These are phyloP conservation scores for Syngnathus rostellatus DNA, from an alignment of 2,797 vertebrate species.

Conservation along the genomic window DNA sequence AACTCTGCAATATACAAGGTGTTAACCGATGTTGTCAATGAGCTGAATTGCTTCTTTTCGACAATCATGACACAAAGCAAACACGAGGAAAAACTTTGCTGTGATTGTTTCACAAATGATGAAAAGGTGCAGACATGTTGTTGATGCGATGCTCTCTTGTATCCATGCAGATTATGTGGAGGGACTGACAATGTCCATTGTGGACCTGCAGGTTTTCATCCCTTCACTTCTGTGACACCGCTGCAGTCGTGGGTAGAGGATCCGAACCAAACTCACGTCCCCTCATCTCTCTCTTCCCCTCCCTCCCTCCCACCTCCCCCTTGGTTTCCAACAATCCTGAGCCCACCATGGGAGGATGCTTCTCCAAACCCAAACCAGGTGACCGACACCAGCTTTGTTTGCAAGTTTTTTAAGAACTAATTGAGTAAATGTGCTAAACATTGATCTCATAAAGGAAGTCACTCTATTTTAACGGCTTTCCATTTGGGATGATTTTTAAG, in stretches of 20 bases:
- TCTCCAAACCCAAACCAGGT: conserved; percentile 95
- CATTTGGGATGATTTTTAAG: neutral
- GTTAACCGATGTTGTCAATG: conserved; percentile 56
- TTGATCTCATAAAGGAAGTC: neutral
- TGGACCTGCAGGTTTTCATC: conserved; percentile 56
- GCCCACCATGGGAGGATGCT: conserved; percentile 87
- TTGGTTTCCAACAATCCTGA: conserved; percentile 52
- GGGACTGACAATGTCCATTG: conserved; percentile 66
- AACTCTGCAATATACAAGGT: conserved; percentile 54
- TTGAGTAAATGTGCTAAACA: too few species aligned
- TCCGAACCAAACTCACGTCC: conserved; percentile 46
- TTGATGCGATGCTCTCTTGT: conserved; percentile 7
- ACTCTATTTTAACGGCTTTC: neutral
- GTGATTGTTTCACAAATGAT: neutral
- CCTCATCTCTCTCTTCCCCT: conserved; percentile 20
- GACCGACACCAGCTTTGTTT: conserved; percentile 15
- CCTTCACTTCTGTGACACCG: conserved; percentile 46
- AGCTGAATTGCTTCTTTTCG: conserved; percentile 41
- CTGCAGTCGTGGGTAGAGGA: conserved; percentile 42
- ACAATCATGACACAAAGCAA: conserved; percentile 19
- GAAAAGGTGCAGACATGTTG: neutral
- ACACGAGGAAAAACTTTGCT: neutral
- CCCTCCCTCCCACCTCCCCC: conserved; percentile 21
- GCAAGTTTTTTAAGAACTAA: neutral
- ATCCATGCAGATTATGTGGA: conserved; percentile 53